These are phyloP conservation scores for Nestor notabilis DNA, from an alignment of 2,113 vertebrate genomes.

Conservation along the genomic window DNA sequence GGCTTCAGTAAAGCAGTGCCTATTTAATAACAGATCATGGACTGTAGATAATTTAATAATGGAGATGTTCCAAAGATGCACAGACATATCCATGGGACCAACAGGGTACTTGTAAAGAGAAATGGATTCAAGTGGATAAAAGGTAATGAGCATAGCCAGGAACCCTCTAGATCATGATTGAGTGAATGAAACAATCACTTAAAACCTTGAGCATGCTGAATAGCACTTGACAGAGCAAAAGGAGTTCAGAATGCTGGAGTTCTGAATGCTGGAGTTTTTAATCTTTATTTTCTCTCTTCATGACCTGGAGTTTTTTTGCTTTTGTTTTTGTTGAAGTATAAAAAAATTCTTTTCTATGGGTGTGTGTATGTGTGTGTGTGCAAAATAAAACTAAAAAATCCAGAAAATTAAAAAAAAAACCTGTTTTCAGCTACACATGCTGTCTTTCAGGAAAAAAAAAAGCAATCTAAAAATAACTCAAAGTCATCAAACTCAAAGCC, in stretches of 20 bases:
- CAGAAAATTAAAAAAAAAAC: background rate
- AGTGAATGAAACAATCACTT: background rate
- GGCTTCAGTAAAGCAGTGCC: background rate
- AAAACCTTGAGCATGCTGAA: background rate
- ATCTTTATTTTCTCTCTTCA: background rate
- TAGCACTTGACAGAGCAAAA: background rate
- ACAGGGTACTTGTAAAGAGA: background rate
- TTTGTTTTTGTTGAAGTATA: background rate
- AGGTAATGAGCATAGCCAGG: background rate
- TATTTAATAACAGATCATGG: conserved; percentile 26
- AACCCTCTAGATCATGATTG: background rate
- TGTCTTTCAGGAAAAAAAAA: background rate
- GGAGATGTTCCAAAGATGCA: background rate
- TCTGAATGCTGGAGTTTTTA: background rate
- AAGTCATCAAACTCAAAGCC: background rate
- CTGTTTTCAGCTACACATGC: background rate
- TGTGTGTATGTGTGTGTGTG: too few species aligned
- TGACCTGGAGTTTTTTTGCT: background rate
- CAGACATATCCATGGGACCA: background rate
- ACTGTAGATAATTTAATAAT: conserved; percentile 40
- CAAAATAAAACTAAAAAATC: too few species aligned
- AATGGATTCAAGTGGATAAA: background rate
- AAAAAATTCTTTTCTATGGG: background rate
- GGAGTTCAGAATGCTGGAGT: background rate
- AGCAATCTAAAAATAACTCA: background rate